Base-by-base conservation (phyloP, 2,113 vertebrate genomes). In the Hylia prasina region DNA sequence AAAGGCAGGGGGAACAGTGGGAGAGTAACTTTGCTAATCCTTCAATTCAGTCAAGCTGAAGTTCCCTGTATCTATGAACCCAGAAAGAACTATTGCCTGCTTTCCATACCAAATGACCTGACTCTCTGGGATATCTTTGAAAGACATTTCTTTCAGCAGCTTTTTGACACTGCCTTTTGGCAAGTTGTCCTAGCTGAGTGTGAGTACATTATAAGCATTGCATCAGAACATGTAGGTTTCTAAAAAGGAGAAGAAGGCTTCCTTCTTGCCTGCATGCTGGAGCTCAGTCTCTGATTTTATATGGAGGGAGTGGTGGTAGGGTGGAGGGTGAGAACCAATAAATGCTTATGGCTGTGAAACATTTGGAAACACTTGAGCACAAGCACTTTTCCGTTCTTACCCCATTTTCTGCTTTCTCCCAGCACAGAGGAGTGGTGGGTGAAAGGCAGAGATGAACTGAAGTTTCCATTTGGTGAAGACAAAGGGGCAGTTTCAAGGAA, bases 301-400 rank as follows among this genome's bases (percentile, higher is more conserved):
- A 60, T 73, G 54, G 66, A 88, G 89, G 94, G 93, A 87, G 93
- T 83, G 91, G 96, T 87, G 91, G 79, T 57, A 68, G 93, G 87
- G 95, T 68, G 85, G 86, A 88, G 95, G 71, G 88, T 91, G 94
- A 90, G 80, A 91, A 94, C 47, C 39, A 16, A 61, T 93, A 94
- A 96, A 96, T 94, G 89, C 4, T 1, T 78, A 77, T 53, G 66
- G 79, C 86, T 96, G 63, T n/a, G 75, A 96, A 94, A 96, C 96
- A 95, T 97, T 96, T 94, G 95, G 95, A 97, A 97, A 94, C 51
- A 85, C 61, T 97, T 96, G 84, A 96, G 75, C 76, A 60, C 3
- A 12, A 96, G 69, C 76, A 51, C 84, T 96, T 91, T 96, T 96
- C 82, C 13, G 0, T 72, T 89, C 88, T 94, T 92, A 64, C 31